Conservation (phyloP, 2,888 invertebrate genomes). For the Empis livida region DNA sequence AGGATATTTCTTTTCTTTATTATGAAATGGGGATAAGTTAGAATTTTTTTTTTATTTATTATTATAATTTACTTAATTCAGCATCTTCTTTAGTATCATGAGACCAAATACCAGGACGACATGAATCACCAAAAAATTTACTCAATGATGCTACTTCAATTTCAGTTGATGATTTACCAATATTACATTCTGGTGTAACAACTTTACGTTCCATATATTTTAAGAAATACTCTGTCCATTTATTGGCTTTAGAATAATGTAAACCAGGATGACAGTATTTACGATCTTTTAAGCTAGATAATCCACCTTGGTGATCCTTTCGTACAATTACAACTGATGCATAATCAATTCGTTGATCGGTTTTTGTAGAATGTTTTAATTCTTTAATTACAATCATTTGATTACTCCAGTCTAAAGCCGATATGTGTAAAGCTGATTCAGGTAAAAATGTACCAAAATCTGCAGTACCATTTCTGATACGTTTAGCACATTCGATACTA, state of each 20-base stretch:
- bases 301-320: slow-evolving; percentile 34
- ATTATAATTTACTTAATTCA: slow-evolving; percentile 40
- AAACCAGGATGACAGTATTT: slow-evolving; percentile 56
- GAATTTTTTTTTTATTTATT: too few relatives aligned
- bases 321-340: slow-evolving; percentile 48
- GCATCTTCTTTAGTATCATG: slow-evolving; percentile 40
- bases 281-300: slow-evolving; percentile 39
- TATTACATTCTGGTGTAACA: slow-evolving; percentile 17
- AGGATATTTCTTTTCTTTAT: slow-evolving; percentile 41
- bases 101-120: slow-evolving; percentile 61
- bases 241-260: slow-evolving; percentile 26
- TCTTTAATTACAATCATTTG: slow-evolving; percentile 39
- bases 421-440: slow-evolving; percentile 46
- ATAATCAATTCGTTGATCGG: slow-evolving; percentile 40
- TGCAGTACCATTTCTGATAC: slow-evolving; percentile 39
- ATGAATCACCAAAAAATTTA: slow-evolving; percentile 52
- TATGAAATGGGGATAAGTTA: background rate
- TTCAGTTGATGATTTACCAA: slow-evolving; percentile 39
- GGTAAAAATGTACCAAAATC: slow-evolving; percentile 48
- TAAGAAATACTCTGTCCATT: slow-evolving; percentile 42
- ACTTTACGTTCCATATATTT: slow-evolving; percentile 43
- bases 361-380: slow-evolving; percentile 31
- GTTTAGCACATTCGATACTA: slow-evolving; percentile 49
- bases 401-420: slow-evolving; percentile 28
- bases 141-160: slow-evolving; percentile 48